Percentiles rank a stretch among this genome's conserved stretches.
Evolutionary conservation across 1,140 invertebrate genomes (phyloP).

Genomic region (Drosophila nannoptera): DNA sequence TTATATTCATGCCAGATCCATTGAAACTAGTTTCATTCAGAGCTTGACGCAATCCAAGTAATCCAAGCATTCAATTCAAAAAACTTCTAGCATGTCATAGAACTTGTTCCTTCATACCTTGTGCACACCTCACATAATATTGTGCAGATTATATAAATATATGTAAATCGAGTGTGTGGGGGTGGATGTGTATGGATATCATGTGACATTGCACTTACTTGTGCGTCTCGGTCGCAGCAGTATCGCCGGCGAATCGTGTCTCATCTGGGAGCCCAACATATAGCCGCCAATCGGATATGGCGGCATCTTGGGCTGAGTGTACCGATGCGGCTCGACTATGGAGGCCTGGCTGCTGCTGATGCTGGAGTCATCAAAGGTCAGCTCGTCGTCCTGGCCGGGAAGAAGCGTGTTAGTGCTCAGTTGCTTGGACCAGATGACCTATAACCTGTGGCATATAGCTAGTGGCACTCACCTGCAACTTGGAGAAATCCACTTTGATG

Average conservation of each 20-base stretch:
- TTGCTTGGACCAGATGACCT: too few relatives aligned
- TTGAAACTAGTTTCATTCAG: neutral
- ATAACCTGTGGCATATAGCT: conserved; percentile 2
- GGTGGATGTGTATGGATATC: conserved; percentile 18
- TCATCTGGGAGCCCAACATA: conserved; percentile 55
- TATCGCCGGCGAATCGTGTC: conserved; percentile 42
- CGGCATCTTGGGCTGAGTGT: conserved; percentile 77
- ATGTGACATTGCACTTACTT: conserved; percentile 62
- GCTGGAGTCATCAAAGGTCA: conserved; percentile 71
- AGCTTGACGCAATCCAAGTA: conserved; percentile 1
- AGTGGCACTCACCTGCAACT: conserved; percentile 80
- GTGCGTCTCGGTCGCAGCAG: conserved; percentile 70
- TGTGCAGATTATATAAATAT: conserved; percentile 21
- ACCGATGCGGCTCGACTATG: conserved; percentile 62
- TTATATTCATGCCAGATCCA: too few relatives aligned
- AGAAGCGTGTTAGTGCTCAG: conserved; percentile 10
- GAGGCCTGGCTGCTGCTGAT: conserved; percentile 58
- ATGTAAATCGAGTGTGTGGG: neutral
- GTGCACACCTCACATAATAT: conserved; percentile 43
- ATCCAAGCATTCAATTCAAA: conserved; percentile 4
- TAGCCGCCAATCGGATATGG: conserved; percentile 76
- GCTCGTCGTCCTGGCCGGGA: conserved; percentile 64
- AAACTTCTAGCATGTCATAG: neutral
- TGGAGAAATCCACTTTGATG: conserved; percentile 86
- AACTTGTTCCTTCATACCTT: conserved; percentile 45